Conservation (phyloP, 1,140 invertebrate genomes). For the Saccostrea echinata region DNA sequence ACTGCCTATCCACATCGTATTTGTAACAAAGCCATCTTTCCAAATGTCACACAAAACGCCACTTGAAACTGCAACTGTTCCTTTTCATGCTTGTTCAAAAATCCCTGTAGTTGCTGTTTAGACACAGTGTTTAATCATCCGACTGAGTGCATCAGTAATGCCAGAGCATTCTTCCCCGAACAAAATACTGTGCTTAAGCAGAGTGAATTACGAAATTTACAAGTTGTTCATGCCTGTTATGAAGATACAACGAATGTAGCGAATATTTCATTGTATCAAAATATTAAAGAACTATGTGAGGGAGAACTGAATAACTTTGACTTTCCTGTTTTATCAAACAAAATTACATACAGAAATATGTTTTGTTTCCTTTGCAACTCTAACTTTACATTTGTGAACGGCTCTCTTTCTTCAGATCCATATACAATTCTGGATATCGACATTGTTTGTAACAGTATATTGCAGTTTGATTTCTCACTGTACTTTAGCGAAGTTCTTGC, state of each 20-base stretch:
- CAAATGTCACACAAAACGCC: neutral
- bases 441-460: neutral
- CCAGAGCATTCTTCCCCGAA: neutral
- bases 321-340: neutral
- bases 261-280: neutral
- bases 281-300: neutral
- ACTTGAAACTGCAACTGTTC: neutral
- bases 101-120: neutral
- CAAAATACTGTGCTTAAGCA: neutral
- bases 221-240: neutral
- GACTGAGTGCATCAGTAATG: neutral
- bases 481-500: neutral
- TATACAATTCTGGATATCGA: neutral
- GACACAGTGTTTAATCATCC: neutral
- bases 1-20: neutral
- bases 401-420: neutral
- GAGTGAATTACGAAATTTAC: neutral
- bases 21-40: neutral
- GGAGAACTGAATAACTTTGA: neutral
- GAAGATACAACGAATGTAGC: neutral
- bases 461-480: neutral
- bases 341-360: neutral
- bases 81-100: neutral
- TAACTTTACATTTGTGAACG: neutral
- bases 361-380: constrained; percentile 13